Evolutionary conservation across 2,888 invertebrate genomes (phyloP), one percentile per base, ranked within the genome.

Genomic region (Agonum fuliginosum): DNA sequence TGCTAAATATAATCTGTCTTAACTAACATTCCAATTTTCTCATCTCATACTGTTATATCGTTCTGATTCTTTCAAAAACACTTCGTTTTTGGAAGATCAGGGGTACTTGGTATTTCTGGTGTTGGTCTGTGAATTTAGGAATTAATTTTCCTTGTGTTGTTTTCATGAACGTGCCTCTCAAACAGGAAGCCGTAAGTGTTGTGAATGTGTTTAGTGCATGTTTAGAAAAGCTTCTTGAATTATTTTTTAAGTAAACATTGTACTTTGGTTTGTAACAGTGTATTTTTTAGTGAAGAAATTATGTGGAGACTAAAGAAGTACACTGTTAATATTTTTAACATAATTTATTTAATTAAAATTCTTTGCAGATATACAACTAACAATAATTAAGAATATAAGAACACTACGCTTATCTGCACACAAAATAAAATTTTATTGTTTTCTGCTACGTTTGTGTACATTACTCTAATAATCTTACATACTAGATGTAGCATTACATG

Each of bases 151-250:
- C 76, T 75, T 81, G 78, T 81, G 73, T 82, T 84, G 83, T 82
- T 86, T 87, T 85, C 86, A 86, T 86, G 86, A 84, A 85, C 84
- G 81, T 89, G 87, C 90, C 87, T 89, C 87, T 87, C 89, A 90
- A 88, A 88, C 92, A 93, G 93, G 93, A 93, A 92, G 90, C 91
- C 92, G 93, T 93, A 93, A 93, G 93, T 93, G 84, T 83, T 84
- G 81, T 82, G 83, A 82, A 81, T 87, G 79, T 80, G 79, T 48
- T 27, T 46, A 72, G 48, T 72, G 71, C 65, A 76, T 77, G 62
- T 54, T 77, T 58, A 79, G 62, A 69, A 65, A 41, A 48, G 67
- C 67, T 67, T 67, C 30, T 69, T 34, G 30, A 27, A 14, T 46
- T 67, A 8, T 54, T 54, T 54, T 19, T 24, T 19, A 54, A 24